A percentile compares a stretch with the other conserved stretches of the same genome.
These are phyloP conservation scores for Heptranchias perlo DNA, from an alignment of 2,113 vertebrate species.

Conservation along the genomic window DNA sequence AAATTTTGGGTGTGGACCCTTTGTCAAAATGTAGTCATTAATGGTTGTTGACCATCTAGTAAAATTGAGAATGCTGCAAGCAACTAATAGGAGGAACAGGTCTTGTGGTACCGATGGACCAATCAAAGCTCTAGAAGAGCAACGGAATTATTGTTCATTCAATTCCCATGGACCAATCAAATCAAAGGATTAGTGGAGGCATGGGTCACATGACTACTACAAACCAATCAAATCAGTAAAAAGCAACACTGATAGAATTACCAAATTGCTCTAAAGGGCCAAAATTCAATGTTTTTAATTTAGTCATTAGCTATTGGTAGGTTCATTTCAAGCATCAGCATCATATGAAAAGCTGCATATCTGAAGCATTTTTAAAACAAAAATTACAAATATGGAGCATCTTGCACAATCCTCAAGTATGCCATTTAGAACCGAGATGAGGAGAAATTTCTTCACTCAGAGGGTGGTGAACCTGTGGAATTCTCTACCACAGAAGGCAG, in stretches of 20 bases:
- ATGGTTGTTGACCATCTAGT: too few relatives aligned
- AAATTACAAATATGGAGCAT: background rate
- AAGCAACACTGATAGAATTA: background rate
- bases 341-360: background rate
- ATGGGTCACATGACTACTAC: background rate
- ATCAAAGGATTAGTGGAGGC: background rate
- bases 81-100: too few relatives aligned
- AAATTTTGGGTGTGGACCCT: too few relatives aligned
- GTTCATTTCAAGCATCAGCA: background rate
- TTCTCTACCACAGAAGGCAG: too few relatives aligned
- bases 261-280: background rate
- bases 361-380: background rate
- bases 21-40: too few relatives aligned
- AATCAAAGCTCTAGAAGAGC: background rate
- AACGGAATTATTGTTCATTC: background rate
- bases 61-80: too few relatives aligned
- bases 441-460: too few relatives aligned
- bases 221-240: background rate
- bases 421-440: too few relatives aligned
- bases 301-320: background rate
- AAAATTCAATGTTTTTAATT: background rate
- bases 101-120: background rate
- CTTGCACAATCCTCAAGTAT: background rate
- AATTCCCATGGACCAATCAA: background rate
- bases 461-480: too few relatives aligned